Base-by-base conservation (phyloP, 2,113 vertebrate genomes). In the Origma solitaria region DNA sequence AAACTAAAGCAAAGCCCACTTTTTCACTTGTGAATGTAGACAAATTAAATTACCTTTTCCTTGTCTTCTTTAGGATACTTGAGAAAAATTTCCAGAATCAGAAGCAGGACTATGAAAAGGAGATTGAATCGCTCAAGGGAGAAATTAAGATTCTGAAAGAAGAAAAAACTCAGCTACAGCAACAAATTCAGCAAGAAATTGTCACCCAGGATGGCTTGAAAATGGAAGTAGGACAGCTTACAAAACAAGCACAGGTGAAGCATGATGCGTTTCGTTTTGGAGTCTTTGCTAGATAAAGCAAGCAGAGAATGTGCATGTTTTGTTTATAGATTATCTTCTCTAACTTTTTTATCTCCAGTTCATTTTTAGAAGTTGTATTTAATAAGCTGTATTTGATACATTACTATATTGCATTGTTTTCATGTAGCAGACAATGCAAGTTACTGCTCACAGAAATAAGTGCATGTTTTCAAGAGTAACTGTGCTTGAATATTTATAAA, bases 21-120 rank as follows among this genome's bases (percentile, higher is more conserved):
- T 42, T 49, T 83, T 58, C 38, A 61, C 9, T 71, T 64, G 16
- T 0, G 0, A 53, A 35, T 19, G 15, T n/a, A 69, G 22, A 21
- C 0, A 3, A 64, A 44, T 35, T n/a, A 77, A 61, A 88, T 25
- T 28, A 38, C 20, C 9, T 81, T 71, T 45, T 88, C 2, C 0
- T 79, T 93, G 9, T 86, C 76, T 77, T 90, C 35, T 66, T 24
- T 88, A 99, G 99, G 80, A 98, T 98, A 64, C 98, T 99, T 50
- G 99, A 99, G 97, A 99, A 99, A 95, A 98, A 98, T 82, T 97
- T 98, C 85, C 98, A 98, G 58, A 98, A 98, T 79, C 98, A 98
- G 96, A 98, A 97, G 27, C 98, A 98, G 69, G 98, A 99, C 84
- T 98, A 98, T 47, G 98, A 99, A 79, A 98, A 97, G 40, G 98